These are phyloP conservation scores for Camponotus fellah DNA, from an alignment of 2,888 invertebrate genomes.

Conservation along the genomic window DNA sequence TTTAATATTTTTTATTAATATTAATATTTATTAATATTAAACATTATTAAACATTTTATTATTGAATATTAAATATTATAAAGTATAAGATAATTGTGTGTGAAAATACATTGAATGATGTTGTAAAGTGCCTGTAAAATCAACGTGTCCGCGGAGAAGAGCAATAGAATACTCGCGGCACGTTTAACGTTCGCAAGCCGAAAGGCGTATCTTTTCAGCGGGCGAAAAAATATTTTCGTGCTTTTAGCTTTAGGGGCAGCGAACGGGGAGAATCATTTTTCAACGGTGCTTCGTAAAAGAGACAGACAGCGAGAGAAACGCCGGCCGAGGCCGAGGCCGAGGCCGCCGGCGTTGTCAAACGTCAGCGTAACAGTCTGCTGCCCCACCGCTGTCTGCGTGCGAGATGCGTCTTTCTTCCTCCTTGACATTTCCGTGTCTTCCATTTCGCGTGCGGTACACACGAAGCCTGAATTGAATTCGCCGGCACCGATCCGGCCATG, in stretches of 20 bases:
- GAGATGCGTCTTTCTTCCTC: conserved; percentile 84
- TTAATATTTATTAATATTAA: neutral
- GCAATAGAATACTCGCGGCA: conserved; percentile 36
- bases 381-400: conserved; percentile 70
- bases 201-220: conserved; percentile 77
- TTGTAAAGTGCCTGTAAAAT: neutral
- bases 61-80: neutral
- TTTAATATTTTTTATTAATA: neutral
- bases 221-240: conserved; percentile 79
- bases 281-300: conserved; percentile 78
- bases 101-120: neutral
- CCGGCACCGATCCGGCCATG: conserved; percentile 37
- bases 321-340: conserved; percentile 45
- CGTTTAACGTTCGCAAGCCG: conserved; percentile 60
- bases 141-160: conserved; percentile 16
- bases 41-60: too few relatives aligned
- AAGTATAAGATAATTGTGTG: neutral
- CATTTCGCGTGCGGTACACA: conserved; percentile 42
- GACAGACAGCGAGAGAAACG: conserved; percentile 62
- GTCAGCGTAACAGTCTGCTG: conserved; percentile 69
- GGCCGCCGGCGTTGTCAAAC: conserved; percentile 78
- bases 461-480: conserved; percentile 47
- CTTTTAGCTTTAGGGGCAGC: conserved; percentile 79
- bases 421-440: conserved; percentile 57
- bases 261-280: conserved; percentile 83